phyloP scores from a whole-genome alignment of 2,888 invertebrate genomes.

The Rhimphoctona megacephalus region DNA sequence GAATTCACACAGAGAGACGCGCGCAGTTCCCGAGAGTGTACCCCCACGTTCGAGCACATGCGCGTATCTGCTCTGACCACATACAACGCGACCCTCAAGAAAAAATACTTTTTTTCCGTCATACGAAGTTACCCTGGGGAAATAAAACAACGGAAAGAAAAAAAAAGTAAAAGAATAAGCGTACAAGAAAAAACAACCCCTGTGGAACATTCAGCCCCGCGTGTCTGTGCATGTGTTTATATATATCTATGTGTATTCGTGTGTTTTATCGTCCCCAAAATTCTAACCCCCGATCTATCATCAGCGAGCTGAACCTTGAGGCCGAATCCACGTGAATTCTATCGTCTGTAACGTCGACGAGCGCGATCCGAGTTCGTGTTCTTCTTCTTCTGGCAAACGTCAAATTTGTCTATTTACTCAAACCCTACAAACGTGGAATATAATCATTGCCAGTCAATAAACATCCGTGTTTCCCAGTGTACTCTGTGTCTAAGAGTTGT shows the following conservation, averaged over 20 bases:
- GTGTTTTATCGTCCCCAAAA: slow-evolving; percentile 23
- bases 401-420: not conserved
- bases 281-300: slow-evolving; percentile 33
- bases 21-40: slow-evolving; percentile 55
- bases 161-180: not conserved
- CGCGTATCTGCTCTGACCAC: slow-evolving; percentile 56
- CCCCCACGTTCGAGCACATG: slow-evolving; percentile 69
- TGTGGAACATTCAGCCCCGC: slow-evolving; percentile 7
- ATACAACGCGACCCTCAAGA: slow-evolving; percentile 16
- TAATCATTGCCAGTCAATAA: not conserved
- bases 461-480: slow-evolving; percentile 5
- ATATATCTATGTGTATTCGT: slow-evolving; percentile 23
- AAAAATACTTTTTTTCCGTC: slow-evolving; percentile 26
- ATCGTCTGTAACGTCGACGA: slow-evolving; percentile 27
- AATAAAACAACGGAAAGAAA: slow-evolving; percentile 19
- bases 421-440: slow-evolving; percentile 6
- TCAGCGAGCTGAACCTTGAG: slow-evolving; percentile 22
- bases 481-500: slow-evolving; percentile 31
- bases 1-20: slow-evolving; percentile 51
- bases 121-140: not conserved
- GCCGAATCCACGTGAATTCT: slow-evolving; percentile 33
- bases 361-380: slow-evolving; percentile 7
- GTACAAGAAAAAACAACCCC: not conserved
- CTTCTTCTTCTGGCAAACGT: slow-evolving; percentile 19
- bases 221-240: slow-evolving; percentile 18